These are phyloP conservation scores for Ceyx cyanopectus DNA, from an alignment of 2,113 vertebrate genomes.

Conservation along the genomic window DNA sequence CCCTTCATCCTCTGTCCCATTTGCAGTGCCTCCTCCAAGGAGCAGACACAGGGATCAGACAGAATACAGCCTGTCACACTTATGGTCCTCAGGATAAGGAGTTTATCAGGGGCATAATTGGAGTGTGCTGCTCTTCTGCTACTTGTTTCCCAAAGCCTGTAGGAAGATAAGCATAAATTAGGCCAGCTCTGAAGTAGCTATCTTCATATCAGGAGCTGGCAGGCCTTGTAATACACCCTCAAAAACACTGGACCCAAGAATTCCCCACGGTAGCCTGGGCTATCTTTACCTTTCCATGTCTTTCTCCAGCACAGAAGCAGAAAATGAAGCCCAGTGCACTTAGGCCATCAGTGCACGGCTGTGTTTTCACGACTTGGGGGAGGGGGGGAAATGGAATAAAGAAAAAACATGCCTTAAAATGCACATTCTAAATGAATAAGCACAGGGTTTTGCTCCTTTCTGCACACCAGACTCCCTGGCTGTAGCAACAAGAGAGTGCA, in stretches of 20 bases:
- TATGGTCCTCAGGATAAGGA: constrained; percentile 28
- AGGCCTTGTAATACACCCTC: background rate
- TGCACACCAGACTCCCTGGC: background rate
- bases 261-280: background rate
- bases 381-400: background rate
- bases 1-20: background rate
- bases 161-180: constrained; percentile 59
- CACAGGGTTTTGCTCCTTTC: background rate
- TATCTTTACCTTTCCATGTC: constrained; percentile 1
- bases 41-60: background rate
- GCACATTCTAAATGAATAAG: background rate
- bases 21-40: background rate
- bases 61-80: constrained; percentile 14
- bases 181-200: constrained; percentile 25
- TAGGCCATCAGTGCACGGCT: background rate
- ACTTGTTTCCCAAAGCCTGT: constrained; percentile 35
- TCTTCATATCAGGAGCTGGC: constrained; percentile 34
- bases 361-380: background rate
- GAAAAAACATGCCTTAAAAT: background rate
- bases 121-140: constrained; percentile 1
- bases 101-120: constrained; percentile 1
- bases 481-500: background rate
- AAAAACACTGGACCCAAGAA: constrained; percentile 5
- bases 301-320: background rate
- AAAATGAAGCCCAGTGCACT: background rate